Evolutionary conservation across 2,797 vertebrate genomes (phyloP), one percentile per base, ranked within the genome.

Genomic region (Sitta carolinensis): DNA sequence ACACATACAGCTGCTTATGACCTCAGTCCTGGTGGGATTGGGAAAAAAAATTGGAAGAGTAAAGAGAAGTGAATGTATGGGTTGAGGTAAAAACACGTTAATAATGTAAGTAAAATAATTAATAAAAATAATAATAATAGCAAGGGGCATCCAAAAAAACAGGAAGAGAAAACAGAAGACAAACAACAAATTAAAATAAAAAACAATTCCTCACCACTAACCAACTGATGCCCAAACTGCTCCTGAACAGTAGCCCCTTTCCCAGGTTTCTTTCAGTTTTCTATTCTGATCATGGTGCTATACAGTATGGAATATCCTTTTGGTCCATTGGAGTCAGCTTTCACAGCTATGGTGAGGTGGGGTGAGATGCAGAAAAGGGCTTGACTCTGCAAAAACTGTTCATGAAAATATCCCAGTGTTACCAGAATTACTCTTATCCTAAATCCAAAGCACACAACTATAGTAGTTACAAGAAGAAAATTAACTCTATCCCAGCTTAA

Each of bases 1-100:
- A 13, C 17, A 5, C 0, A 0, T 4, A 34, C 17, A 30, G 8
- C 14, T 34, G 8, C 47, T 52, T n/a, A 30, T 0, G 0, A 14
- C 11, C 10, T 69, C 38, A 30, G 0, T 3, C 13, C 6, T 63
- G 25, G 12, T 51, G 17, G 29, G 29, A 58, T 4, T 43, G 15
- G 25, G 29, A n/a, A 51, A 51, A 55, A 48, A 34, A 77, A 47
- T 4, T 3, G 2, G 11, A 70, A 82, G 13, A 50, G 2, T n/a
- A n/a, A 55, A 55, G 42, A 29, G 43, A 54, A 36, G 7, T 43
- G 12, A 76, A 30, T 10, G 22, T 32, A 51, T 30, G 17, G 1
- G 11, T 16, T 50, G 32, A 63, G 25, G 10, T n/a, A 55, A 61
- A 59, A 62, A 13, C 11, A 14, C 4, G 21, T 57, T 11, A 55